Conservation (phyloP, 2,888 invertebrate species). For the Lasioglossum lativentre region DNA sequence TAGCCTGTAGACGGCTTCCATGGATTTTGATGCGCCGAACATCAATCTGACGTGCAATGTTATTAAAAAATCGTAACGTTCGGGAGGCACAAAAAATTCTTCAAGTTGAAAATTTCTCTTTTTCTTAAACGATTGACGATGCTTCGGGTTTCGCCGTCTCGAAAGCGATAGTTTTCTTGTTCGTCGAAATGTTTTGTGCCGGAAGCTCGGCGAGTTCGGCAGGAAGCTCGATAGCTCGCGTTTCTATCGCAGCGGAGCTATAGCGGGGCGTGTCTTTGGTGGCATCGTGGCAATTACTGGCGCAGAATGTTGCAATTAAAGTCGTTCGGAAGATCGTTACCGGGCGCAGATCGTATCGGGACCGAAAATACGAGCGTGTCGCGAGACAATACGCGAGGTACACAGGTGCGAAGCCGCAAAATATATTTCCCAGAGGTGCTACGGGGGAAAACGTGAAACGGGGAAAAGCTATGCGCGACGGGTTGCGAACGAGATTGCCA, state of each 20-base stretch:
- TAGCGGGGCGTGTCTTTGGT: conserved; percentile 10
- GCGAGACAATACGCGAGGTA: conserved; percentile 12
- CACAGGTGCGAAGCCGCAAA: conserved; percentile 36
- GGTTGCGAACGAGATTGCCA: conserved; percentile 37
- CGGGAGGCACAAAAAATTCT: not conserved
- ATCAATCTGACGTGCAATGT: too few relatives aligned
- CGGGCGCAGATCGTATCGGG: not conserved
- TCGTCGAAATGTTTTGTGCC: not conserved
- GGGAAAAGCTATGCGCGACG: conserved; percentile 26
- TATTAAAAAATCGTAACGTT: too few relatives aligned
- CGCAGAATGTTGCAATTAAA: conserved; percentile 25
- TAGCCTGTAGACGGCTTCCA: too few relatives aligned
- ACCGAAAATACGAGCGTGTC: not conserved
- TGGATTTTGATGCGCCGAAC: too few relatives aligned
- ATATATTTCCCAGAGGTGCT: conserved; percentile 33
- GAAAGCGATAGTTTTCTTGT: not conserved
- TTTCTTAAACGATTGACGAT: too few relatives aligned
- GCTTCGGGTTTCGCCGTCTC: not conserved
- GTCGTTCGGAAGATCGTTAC: not conserved
- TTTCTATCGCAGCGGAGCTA: not conserved
- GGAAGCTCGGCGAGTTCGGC: not conserved
- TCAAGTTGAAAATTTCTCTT: too few relatives aligned
- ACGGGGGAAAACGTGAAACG: not conserved
- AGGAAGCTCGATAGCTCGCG: not conserved
- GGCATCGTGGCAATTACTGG: conserved; percentile 5